A percentile compares a stretch with the other conserved stretches of the same genome.
phyloP scores from a whole-genome alignment of 2,797 vertebrate genomes.

The Clarias pachynema region DNA sequence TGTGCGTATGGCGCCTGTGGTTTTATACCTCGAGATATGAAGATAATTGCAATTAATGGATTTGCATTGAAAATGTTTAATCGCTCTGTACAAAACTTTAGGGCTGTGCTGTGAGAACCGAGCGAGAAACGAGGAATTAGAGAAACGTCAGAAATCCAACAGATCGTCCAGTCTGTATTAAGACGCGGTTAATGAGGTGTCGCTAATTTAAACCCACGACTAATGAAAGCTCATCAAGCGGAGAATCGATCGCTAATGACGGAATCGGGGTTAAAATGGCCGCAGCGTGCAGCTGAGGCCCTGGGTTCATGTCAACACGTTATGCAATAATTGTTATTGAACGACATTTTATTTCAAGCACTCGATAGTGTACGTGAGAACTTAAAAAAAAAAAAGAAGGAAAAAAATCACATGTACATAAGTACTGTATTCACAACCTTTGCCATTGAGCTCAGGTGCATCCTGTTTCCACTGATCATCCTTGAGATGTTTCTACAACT shows the following conservation, averaged over 20 bases:
- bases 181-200: background rate
- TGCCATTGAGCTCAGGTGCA: too few relatives aligned
- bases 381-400: background rate
- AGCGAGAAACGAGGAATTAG: background rate
- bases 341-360: background rate
- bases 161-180: too few relatives aligned
- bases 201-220: background rate
- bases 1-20: constrained; percentile 72
- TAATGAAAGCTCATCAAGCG: background rate
- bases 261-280: background rate
- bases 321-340: background rate
- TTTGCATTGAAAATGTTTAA: constrained; percentile 66
- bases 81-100: background rate
- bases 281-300: background rate
- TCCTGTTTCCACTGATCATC: too few relatives aligned
- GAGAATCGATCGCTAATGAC: too few relatives aligned
- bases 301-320: background rate
- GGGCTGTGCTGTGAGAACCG: background rate
- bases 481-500: too few relatives aligned
- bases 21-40: constrained; percentile 77
- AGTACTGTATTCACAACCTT: too few relatives aligned
- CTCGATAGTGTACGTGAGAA: background rate
- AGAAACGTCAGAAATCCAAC: background rate
- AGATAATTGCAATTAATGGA: constrained; percentile 85
- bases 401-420: too few relatives aligned